phyloP scores from a whole-genome alignment of 2,888 invertebrate genomes.

The Cryptocephalus primarius region DNA sequence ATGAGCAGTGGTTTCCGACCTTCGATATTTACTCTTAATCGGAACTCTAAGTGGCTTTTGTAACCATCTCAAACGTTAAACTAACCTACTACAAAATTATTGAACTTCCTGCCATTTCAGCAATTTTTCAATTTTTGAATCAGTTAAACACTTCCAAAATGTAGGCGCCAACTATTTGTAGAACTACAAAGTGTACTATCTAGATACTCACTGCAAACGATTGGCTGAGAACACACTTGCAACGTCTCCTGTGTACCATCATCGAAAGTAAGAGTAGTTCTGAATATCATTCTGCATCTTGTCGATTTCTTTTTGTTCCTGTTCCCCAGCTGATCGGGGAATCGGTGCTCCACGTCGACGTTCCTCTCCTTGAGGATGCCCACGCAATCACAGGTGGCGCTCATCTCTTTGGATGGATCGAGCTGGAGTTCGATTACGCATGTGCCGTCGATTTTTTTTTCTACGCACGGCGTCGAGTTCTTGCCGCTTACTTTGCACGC shows the following conservation, averaged over 20 bases:
- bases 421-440: slow-evolving; percentile 87
- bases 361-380: slow-evolving; percentile 93
- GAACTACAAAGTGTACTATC: too few relatives aligned
- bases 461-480: slow-evolving; percentile 86
- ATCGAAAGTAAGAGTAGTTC: slow-evolving; percentile 67
- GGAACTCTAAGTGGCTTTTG: too few relatives aligned
- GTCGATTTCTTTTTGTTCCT: slow-evolving; percentile 91
- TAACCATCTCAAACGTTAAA: too few relatives aligned
- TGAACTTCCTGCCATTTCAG: too few relatives aligned
- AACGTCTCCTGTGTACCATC: slow-evolving; percentile 72
- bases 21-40: too few relatives aligned
- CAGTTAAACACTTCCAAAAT: too few relatives aligned
- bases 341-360: slow-evolving; percentile 87
- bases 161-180: too few relatives aligned
- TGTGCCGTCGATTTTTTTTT: slow-evolving; percentile 88
- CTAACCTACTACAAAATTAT: too few relatives aligned
- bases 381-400: slow-evolving; percentile 91
- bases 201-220: slow-evolving; percentile 75
- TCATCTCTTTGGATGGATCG: slow-evolving; percentile 83
- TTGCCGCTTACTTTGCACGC: slow-evolving; percentile 94
- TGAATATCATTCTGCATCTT: slow-evolving; percentile 87
- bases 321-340: slow-evolving; percentile 68
- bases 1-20: too few relatives aligned
- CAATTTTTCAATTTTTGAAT: too few relatives aligned
- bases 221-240: slow-evolving; percentile 82